Percentiles rank a stretch among this genome's conserved stretches.
These are phyloP conservation scores for Semnornis frantzii DNA, from an alignment of 2,113 vertebrate species.

Conservation along the genomic window DNA sequence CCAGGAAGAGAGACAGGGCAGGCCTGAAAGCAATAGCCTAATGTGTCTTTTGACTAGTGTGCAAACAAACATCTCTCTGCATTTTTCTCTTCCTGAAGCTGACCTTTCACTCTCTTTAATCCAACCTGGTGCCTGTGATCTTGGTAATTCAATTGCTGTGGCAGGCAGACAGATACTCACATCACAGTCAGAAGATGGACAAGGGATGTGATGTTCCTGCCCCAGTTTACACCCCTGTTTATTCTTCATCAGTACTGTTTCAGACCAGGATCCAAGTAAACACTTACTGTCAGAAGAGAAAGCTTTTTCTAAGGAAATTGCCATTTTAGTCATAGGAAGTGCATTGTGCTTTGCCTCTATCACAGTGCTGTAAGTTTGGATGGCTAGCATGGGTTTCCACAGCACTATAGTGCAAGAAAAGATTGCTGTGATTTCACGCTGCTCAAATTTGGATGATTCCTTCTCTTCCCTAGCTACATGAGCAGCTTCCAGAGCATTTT, in stretches of 20 bases:
- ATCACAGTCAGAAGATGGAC: not conserved
- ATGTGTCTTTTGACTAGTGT: not conserved
- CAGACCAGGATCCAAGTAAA: not conserved
- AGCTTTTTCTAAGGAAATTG: not conserved
- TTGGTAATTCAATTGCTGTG: not conserved
- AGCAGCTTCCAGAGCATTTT: not conserved
- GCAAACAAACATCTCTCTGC: not conserved
- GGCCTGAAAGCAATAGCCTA: not conserved
- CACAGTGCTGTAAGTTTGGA: not conserved
- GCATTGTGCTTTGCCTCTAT: not conserved
- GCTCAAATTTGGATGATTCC: not conserved
- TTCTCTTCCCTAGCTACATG: not conserved
- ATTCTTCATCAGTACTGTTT: not conserved
- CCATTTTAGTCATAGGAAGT: not conserved
- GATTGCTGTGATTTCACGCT: not conserved
- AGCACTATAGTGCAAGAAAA: not conserved
- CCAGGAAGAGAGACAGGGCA: not conserved
- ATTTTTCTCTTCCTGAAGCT: not conserved
- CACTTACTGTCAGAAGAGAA: not conserved
- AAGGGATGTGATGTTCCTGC: not conserved
- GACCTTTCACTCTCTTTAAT: not conserved
- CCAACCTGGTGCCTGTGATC: constrained; percentile 5
- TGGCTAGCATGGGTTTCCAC: not conserved
- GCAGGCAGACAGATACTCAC: not conserved
- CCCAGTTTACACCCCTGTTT: not conserved